Evolutionary conservation across 2,113 vertebrate species (phyloP).

Genomic region (Ophthalmotilapia sp.): DNA sequence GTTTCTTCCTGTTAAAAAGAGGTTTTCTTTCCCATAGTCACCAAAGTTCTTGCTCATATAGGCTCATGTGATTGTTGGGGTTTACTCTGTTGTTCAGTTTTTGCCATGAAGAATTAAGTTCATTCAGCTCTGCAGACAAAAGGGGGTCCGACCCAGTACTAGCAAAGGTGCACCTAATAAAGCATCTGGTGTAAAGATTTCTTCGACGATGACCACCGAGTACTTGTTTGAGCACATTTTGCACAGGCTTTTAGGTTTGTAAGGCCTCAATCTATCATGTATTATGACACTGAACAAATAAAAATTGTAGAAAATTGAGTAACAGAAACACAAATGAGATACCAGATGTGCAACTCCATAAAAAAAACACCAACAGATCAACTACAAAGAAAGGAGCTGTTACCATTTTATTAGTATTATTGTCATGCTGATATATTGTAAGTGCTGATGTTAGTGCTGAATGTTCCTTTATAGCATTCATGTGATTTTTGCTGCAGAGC

Average conservation of each 20-base stretch:
- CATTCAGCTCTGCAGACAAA: background rate
- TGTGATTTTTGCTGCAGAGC: background rate
- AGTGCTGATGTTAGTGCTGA: background rate
- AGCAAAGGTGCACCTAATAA: background rate
- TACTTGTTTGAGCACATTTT: background rate
- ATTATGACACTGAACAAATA: background rate
- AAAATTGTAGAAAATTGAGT: background rate
- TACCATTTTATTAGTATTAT: background rate
- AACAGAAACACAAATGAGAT: background rate
- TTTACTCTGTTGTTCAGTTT: background rate
- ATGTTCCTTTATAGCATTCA: background rate
- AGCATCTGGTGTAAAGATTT: background rate
- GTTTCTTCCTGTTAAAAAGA: background rate
- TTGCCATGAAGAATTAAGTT: background rate
- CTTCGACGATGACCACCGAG: background rate
- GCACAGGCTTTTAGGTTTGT: background rate
- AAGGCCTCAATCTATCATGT: background rate
- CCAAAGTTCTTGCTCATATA: background rate
- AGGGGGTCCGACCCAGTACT: background rate
- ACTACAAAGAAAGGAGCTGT: background rate
- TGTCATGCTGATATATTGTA: background rate
- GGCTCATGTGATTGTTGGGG: background rate
- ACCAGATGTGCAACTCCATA: background rate
- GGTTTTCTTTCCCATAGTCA: background rate
- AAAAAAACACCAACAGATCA: background rate